phyloP scores from a whole-genome alignment of 1,140 invertebrate species.

The Acyrthosiphon pisum region DNA sequence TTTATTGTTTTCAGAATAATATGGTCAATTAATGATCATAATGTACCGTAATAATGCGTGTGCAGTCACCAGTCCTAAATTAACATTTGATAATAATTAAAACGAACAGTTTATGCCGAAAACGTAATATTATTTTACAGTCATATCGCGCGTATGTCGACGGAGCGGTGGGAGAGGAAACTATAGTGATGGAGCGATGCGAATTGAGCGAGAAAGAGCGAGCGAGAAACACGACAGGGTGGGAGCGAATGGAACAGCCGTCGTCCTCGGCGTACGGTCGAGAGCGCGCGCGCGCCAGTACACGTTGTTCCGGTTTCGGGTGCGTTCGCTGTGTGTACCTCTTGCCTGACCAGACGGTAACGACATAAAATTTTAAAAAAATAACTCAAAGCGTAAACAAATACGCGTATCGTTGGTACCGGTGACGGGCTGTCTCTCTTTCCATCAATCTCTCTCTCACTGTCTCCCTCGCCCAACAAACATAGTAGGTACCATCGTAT shows the following conservation, averaged over 20 bases:
- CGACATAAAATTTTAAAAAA: neutral
- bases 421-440: neutral
- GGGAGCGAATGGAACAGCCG: neutral
- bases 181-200: neutral
- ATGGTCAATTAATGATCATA: too few species aligned
- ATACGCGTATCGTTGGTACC: neutral
- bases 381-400: neutral
- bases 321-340: neutral
- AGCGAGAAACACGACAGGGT: neutral
- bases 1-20: too few species aligned
- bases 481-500: neutral
- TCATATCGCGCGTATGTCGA: too few species aligned
- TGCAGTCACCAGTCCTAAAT: too few species aligned
- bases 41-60: too few species aligned
- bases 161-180: neutral
- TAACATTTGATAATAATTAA: too few species aligned
- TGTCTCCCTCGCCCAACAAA: neutral
- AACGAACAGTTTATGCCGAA: neutral
- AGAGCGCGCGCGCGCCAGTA: neutral
- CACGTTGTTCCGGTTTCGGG: conserved; percentile 36
- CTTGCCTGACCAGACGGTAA: neutral
- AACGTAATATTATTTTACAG: neutral
- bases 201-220: too few species aligned
- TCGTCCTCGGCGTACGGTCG: neutral
- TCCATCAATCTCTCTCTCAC: neutral